A percentile compares a stretch with the other conserved stretches of the same genome.
These are phyloP conservation scores for Dryomyza anilis DNA, from an alignment of 2,888 invertebrate genomes.

Conservation along the genomic window DNA sequence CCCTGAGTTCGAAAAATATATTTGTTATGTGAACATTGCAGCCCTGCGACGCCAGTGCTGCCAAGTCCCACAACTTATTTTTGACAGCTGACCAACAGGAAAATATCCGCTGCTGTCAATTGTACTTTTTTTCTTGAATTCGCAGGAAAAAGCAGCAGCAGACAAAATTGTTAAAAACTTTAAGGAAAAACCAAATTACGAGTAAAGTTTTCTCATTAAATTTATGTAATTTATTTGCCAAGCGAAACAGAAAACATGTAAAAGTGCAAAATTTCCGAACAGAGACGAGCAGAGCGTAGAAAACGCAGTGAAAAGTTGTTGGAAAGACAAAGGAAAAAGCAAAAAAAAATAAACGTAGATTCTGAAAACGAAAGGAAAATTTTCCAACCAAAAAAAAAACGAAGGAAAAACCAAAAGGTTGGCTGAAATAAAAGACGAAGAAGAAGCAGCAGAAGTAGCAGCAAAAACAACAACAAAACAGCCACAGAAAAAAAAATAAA, in stretches of 20 bases:
- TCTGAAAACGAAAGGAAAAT: conserved; percentile 26
- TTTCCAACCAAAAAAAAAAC: neutral
- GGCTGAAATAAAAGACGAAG: neutral
- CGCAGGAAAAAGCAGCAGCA: neutral
- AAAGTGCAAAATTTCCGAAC: neutral
- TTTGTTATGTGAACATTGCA: too few species aligned
- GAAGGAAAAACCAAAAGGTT: conserved; percentile 3
- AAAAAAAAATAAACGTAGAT: too few species aligned
- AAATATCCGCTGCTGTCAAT: conserved; percentile 9
- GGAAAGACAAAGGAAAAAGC: neutral
- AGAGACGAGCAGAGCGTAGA: neutral
- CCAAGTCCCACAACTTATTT: neutral
- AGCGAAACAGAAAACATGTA: neutral
- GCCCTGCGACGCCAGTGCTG: neutral
- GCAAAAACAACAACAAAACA: neutral
- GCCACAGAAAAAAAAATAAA: conserved; percentile 14
- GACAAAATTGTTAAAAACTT: neutral
- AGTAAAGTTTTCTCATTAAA: conserved; percentile 13
- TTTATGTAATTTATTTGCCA: conserved; percentile 13
- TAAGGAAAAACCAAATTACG: conserved; percentile 13
- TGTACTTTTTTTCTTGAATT: conserved; percentile 5
- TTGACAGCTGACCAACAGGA: conserved; percentile 1
- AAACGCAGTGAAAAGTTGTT: neutral
- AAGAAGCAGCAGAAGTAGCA: neutral
- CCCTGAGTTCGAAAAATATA: too few species aligned